Base-by-base conservation (phyloP, 2,888 invertebrate species). In the Cataglyphis albicans region DNA sequence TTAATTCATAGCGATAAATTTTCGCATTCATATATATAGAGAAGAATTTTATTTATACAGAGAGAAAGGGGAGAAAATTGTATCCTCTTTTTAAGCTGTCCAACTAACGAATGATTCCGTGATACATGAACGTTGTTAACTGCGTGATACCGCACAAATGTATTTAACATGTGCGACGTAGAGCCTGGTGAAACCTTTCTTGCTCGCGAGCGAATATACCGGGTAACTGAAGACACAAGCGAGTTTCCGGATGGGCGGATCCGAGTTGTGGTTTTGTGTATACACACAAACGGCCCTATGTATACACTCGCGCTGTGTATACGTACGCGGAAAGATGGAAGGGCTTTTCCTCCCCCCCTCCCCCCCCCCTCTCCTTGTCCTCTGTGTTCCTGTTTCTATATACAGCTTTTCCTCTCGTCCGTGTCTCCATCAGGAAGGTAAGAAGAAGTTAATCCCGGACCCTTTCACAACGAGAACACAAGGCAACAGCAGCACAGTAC, bases 381-480 rank as follows among this genome's bases (percentile, higher is more conserved):
- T 64, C n/a, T 64, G 18, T 21, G 7, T 38, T 35, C 35, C 57
- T 61, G 15, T 78, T 59, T 67, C 78, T 80, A 6, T 32, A 6
- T 32, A 12, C 38, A n/a, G 48, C 70, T 61, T 61, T 63, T 64
- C 12, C 75, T 25, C 68, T 55, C 61, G 29, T 12, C 38, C 63
- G 61, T 68, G 32, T 67, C 68, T 78, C 70, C 65, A 61, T 73
- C 68, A 65, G 70, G 55, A 55, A 57, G 61, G 82, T 75, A 82
- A 84, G 84, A 89, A 89, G 87, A 87, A 89, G 88, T 89, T 89
- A 88, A 88, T 90, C 86, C 86, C 75, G 74, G 81, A 52, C 64
- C 75, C 75, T 83, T 86, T 67, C 65, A 81, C 15, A 21, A 64
- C 9, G 67, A 57, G 38, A 68, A 52, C 41, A 63, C 25, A 68